Base-by-base conservation (phyloP, 2,113 vertebrate genomes). In the Aramus guarauna region DNA sequence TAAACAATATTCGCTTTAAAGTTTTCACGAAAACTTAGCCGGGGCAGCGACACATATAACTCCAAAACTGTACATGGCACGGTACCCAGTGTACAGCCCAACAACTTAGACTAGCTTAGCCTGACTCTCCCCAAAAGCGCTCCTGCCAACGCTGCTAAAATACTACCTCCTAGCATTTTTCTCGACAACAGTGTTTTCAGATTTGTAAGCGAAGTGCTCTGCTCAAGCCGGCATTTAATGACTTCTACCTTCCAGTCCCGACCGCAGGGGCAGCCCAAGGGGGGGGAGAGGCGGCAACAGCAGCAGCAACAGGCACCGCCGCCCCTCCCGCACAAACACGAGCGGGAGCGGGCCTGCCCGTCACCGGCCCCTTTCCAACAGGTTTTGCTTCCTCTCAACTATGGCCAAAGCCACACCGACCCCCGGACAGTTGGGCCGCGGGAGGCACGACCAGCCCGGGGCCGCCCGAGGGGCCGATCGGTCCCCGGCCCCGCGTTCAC, bases 231-330 rank as follows among this genome's bases (percentile, higher is more conserved):
- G 37, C 52, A 2, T 60, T 67, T 60, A 52, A 47, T 2, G 18
- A n/a, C 7, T 37, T 81, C 80, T 15, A 45, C 55, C 21, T 62
- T 34, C 41, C 27, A 91, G 41, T 13, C 41, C 34, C 59, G 45
- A 37, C 41, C 43, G 32, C 55, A 11, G 68, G 37, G 67, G 32
- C 68, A 78, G 55, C 30, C 18, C 68, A 50, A 74, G 60, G 26
- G 50, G 47, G 68, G 84, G 83, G 32, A n/a, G 45, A 66, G 41
- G 56, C 47, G 41, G 55, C 86, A 29, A 48, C 85, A 87, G 77
- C 90, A 85, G 8, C 82, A 94, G 82, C 96, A 94, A 89, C 94
- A 92, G 84, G 91, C 83, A 71, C 82, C 14, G 58, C 73, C 91
- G 24, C 7, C 62, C 34, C 17, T 9, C 69, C 19, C 62, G 3